Evolutionary conservation across 2,888 invertebrate species (phyloP).

Genomic region (Dolichopus griseipennis): DNA sequence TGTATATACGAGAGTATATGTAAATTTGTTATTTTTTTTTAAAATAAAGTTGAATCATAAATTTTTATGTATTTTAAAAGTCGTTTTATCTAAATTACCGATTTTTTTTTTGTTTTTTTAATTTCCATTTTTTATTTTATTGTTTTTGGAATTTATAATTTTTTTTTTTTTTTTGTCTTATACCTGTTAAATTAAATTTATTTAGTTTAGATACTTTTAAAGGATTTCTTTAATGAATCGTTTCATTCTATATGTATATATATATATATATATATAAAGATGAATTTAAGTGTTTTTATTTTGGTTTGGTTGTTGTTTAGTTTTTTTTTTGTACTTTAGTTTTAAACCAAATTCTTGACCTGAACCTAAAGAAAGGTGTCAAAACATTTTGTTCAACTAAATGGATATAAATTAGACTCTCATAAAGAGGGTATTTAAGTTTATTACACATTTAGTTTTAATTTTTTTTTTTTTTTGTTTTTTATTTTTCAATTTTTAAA

Average conservation of each 20-base stretch:
- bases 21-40: no score
- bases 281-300: no score
- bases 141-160: not conserved
- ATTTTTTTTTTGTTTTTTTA: not conserved
- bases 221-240: not conserved
- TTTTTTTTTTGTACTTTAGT: not conserved
- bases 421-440: not conserved
- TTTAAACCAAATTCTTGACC: not conserved
- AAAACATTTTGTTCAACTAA: conserved; percentile 11
- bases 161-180: no score
- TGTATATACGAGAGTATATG: no score
- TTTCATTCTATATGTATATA: no score
- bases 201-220: not conserved
- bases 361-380: not conserved
- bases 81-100: not conserved
- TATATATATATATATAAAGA: no score
- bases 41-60: not conserved
- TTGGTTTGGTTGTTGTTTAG: not conserved
- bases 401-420: conserved; percentile 9
- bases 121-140: not conserved
- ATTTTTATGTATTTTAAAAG: not conserved
- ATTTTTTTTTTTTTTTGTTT: not conserved
- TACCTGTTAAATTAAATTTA: no score
- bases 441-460: conserved; percentile 6
- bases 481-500: not conserved